A percentile compares a stretch with the other conserved stretches of the same genome.
phyloP scores from a whole-genome alignment of 1,140 invertebrate species.

The Drosophila triauraria region DNA sequence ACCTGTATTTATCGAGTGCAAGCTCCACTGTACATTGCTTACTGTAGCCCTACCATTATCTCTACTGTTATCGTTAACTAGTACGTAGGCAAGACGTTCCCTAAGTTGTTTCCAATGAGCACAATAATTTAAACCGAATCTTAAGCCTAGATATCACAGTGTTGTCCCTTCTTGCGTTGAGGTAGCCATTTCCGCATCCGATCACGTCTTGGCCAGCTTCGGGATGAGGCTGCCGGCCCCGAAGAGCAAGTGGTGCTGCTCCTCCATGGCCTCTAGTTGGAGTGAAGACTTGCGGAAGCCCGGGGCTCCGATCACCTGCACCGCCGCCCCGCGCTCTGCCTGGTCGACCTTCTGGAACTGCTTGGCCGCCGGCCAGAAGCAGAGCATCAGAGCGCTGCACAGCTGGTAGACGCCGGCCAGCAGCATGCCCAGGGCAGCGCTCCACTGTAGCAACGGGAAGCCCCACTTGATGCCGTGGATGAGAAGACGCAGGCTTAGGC shows the following conservation, averaged over 20 bases:
- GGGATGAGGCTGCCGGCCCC: neutral
- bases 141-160: constrained; percentile 78
- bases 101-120: constrained; percentile 78
- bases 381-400: constrained; percentile 76
- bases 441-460: constrained; percentile 76
- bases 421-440: constrained; percentile 78
- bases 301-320: constrained; percentile 8
- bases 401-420: constrained; percentile 83
- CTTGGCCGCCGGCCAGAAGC: constrained; percentile 55
- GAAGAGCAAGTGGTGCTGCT: constrained; percentile 46
- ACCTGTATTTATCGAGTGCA: constrained; percentile 66
- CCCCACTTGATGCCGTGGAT: constrained; percentile 74
- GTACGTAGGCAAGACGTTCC: constrained; percentile 69
- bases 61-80: constrained; percentile 55
- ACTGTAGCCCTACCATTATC: constrained; percentile 64
- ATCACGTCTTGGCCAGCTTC: constrained; percentile 30
- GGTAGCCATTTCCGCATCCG: constrained; percentile 19
- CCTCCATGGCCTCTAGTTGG: constrained; percentile 39
- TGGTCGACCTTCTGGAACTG: constrained; percentile 49
- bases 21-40: constrained; percentile 61
- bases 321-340: constrained; percentile 26
- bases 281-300: constrained; percentile 36
- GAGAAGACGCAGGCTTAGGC: constrained; percentile 64
- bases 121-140: constrained; percentile 75
- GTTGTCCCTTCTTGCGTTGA: constrained; percentile 38